A percentile compares a stretch with the other conserved stretches of the same genome.
Evolutionary conservation across 2,113 vertebrate genomes (phyloP).

Genomic region (Ameiurus melas): DNA sequence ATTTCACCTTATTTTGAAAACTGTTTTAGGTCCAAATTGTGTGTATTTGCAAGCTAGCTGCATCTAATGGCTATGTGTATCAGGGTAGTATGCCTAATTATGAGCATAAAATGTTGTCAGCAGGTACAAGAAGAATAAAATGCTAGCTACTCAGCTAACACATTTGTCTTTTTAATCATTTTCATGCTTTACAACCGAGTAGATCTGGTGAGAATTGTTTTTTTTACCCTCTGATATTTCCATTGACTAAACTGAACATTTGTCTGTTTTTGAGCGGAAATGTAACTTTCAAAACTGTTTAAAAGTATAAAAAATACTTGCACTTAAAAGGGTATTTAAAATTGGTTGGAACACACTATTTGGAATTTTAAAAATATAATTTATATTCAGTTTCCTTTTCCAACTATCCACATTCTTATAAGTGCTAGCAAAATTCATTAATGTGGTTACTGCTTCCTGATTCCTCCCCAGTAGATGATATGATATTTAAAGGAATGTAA

Average conservation of each 20-base stretch:
- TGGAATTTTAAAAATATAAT: too few species aligned
- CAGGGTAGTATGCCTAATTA: not conserved
- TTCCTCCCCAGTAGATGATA: not conserved
- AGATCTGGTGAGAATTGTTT: not conserved
- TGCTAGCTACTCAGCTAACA: not conserved
- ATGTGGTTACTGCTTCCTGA: not conserved
- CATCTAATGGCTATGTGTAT: not conserved
- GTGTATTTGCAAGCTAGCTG: not conserved
- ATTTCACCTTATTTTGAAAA: not conserved
- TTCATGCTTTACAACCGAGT: not conserved
- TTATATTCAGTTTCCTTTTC: not conserved
- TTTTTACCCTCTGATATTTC: not conserved
- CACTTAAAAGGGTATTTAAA: not conserved
- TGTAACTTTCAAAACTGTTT: not conserved
- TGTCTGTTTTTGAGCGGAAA: not conserved
- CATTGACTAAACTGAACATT: not conserved
- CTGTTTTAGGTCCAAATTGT: not conserved
- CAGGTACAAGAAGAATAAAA: not conserved
- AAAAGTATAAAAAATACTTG: not conserved
- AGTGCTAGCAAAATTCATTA: not conserved
- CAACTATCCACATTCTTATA: not conserved
- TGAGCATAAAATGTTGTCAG: not conserved
- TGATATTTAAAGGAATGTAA: not conserved
- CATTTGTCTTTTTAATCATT: not conserved
- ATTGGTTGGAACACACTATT: not conserved